Percentiles rank a stretch among this genome's conserved stretches.
phyloP scores from a whole-genome alignment of 1,140 invertebrate species.

The Anoplolepis gracilipes region DNA sequence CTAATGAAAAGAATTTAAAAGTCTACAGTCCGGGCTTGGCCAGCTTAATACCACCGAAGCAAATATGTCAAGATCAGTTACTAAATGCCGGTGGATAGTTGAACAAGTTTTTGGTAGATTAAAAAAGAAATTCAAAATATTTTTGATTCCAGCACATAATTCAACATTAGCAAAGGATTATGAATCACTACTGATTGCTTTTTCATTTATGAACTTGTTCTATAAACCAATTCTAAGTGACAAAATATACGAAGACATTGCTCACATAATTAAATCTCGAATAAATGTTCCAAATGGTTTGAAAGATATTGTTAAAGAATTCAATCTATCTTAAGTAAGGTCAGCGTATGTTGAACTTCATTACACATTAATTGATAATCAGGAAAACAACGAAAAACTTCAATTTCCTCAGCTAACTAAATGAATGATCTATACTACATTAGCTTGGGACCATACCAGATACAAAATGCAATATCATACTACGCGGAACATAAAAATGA shows the following conservation, averaged over 20 bases:
- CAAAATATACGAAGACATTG: not conserved
- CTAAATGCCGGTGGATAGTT: not conserved
- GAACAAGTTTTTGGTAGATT: slow-evolving; percentile 1
- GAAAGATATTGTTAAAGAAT: not conserved
- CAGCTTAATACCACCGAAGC: not conserved
- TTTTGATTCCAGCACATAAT: not conserved
- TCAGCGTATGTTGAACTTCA: too few relatives aligned
- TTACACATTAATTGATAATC: too few relatives aligned
- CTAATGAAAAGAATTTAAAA: not conserved
- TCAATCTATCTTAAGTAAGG: not conserved
- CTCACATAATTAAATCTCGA: not conserved
- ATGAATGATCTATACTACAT: too few relatives aligned
- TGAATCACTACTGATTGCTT: not conserved
- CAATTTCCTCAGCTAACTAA: too few relatives aligned
- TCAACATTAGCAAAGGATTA: not conserved
- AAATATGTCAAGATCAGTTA: not conserved
- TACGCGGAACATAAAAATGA: too few relatives aligned
- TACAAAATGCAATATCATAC: too few relatives aligned
- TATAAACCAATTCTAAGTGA: slow-evolving; percentile 14
- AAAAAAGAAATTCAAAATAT: slow-evolving; percentile 10
- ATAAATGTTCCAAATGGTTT: not conserved
- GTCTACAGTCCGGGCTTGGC: not conserved
- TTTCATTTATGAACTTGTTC: not conserved
- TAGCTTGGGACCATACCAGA: too few relatives aligned
- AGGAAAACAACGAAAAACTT: too few relatives aligned